Conservation (phyloP, 2,797 vertebrate genomes). For the Poecilia picta region DNA sequence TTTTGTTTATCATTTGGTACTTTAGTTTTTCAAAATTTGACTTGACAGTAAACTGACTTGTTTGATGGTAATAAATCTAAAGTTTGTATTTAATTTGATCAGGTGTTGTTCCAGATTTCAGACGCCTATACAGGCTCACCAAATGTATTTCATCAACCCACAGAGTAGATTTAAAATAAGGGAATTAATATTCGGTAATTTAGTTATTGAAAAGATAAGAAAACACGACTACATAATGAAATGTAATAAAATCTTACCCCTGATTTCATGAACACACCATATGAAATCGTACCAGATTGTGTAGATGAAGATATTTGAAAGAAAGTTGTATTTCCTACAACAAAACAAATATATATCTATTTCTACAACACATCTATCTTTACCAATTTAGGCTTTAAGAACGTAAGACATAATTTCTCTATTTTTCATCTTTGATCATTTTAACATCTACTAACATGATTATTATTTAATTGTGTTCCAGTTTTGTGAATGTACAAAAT, state of each 20-base stretch:
- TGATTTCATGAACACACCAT: not conserved
- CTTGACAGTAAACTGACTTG: conserved; percentile 10
- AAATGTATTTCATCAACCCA: not conserved
- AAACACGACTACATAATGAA: not conserved
- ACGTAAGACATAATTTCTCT: no score
- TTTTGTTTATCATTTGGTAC: not conserved
- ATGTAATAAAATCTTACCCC: not conserved
- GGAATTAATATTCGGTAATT: not conserved
- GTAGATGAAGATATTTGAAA: no score
- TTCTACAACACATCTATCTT: no score
- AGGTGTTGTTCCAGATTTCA: not conserved
- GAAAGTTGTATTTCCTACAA: no score
- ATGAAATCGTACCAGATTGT: no score
- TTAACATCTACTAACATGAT: not conserved
- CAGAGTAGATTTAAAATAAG: not conserved
- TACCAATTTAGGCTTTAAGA: no score
- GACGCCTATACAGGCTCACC: not conserved
- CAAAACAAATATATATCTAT: no score
- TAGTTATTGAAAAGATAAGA: not conserved
- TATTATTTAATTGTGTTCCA: no score
- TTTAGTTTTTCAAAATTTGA: not conserved
- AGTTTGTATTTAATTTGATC: not conserved
- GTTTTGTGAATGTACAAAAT: not conserved
- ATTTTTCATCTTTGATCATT: no score
- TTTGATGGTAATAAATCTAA: not conserved